Percentiles rank a stretch among this genome's conserved stretches.
These are phyloP conservation scores for Heliconius eleuchia DNA, from an alignment of 1,140 invertebrate species.

Conservation along the genomic window DNA sequence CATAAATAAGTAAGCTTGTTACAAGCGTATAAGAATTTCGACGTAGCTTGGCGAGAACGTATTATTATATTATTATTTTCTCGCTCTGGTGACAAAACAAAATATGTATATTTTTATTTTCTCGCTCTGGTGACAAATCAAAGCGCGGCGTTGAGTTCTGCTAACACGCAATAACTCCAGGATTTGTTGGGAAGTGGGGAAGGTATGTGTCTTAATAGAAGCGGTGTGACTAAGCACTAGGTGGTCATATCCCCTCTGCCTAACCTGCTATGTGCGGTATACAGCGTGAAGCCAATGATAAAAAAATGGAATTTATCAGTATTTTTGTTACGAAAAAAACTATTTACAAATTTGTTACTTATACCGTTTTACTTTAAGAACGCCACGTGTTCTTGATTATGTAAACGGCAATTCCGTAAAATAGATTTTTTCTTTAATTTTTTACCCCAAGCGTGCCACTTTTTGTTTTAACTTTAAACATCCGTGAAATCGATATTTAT, in stretches of 20 bases:
- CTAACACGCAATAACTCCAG: neutral
- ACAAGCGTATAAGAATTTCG: too few relatives aligned
- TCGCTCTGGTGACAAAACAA: too few relatives aligned
- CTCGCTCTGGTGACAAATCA: too few relatives aligned
- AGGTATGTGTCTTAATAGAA: neutral
- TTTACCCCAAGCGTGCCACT: slow-evolving; percentile 1
- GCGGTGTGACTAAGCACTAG: neutral
- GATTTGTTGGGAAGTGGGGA: neutral
- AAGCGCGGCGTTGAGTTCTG: too few relatives aligned
- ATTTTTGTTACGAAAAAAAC: too few relatives aligned
- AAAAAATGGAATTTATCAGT: too few relatives aligned
- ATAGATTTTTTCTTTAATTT: neutral
- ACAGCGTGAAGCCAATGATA: neutral
- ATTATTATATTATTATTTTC: too few relatives aligned
- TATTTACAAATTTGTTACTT: neutral
- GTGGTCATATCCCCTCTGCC: neutral
- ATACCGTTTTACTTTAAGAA: neutral
- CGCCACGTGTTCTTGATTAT: neutral
- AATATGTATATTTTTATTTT: too few relatives aligned
- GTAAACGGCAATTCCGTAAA: neutral
- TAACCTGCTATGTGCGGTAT: neutral
- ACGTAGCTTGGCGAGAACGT: too few relatives aligned
- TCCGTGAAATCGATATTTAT: slow-evolving; percentile 4
- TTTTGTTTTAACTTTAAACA: slow-evolving; percentile 8
- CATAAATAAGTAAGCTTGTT: too few relatives aligned